Base-by-base conservation (phyloP, 2,888 invertebrate species). In the Synergus gifuensis region DNA sequence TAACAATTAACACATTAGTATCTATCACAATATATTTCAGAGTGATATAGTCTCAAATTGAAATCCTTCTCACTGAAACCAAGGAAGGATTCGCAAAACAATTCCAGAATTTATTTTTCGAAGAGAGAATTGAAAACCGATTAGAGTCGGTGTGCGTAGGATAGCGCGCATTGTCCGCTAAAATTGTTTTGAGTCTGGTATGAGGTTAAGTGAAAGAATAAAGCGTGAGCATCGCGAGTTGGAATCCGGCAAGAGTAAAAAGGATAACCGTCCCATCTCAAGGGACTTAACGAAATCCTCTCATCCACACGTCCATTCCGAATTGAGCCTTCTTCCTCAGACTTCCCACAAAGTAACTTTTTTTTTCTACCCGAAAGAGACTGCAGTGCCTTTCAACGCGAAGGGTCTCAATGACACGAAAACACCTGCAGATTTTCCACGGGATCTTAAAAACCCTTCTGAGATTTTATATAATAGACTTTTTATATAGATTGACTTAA, bases 261-360 rank as follows among this genome's bases (percentile, higher is more conserved):
- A 85, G 88, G 86, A 89, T 86, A 86, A 89, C 85, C 85, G 85
- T 84, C 83, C 86, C 86, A 89, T 89, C 86, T 88, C 87, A 81
- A 80, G 83, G 83, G 86, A 85, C 87, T 90, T 87, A 87, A 85
- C 86, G 81, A 88, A 90, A 90, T 89, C 89, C 88, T 88, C 89
- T 89, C 88, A 86, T 88, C 87, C 87, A 82, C 83, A 81, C 85
- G 85, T 84, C 83, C 84, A 84, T 86, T 84, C 49, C 22, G 49
- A 36, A 60, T 77, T 76, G 82, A 82, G 69, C 69, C 80, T 60
- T 73, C 77, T 76, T 79, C 67, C 58, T 76, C 66, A 79, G 78
- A 77, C 62, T 76, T 73, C 81, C 77, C 69, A 60, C 63, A 67
- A 76, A 77, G 73, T 64, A 44, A 73, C 22, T 64, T 77, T 36